These are phyloP conservation scores for Speoplatyrhinus poulsoni DNA, from an alignment of 2,113 vertebrate species.

Conservation along the genomic window DNA sequence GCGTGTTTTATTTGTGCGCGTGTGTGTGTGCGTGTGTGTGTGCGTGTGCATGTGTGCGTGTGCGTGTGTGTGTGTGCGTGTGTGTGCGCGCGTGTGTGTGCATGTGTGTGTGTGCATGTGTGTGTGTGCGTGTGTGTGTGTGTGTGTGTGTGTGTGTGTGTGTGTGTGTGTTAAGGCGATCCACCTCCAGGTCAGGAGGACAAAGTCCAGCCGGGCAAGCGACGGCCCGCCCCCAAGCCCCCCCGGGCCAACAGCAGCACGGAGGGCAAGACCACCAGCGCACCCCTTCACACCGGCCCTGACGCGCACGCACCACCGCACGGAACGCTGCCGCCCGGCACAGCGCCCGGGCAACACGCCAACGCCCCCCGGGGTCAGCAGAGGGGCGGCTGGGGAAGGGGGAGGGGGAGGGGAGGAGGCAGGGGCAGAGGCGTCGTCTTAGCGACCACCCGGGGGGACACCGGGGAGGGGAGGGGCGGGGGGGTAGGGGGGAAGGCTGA, in stretches of 20 bases:
- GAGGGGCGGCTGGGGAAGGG: slow-evolving; percentile 35
- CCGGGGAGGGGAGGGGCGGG: slow-evolving; percentile 42
- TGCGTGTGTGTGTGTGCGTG: slow-evolving; percentile 5
- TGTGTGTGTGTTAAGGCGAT: slow-evolving; percentile 77
- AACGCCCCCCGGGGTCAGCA: slow-evolving; percentile 36
- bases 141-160: slow-evolving; percentile 24
- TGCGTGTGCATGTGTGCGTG: slow-evolving; percentile 1
- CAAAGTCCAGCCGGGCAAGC: slow-evolving; percentile 82
- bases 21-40: background rate
- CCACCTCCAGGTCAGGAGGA: slow-evolving; percentile 84
- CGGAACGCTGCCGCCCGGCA: background rate
- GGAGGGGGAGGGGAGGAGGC: slow-evolving; percentile 11
- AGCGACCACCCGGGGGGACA: slow-evolving; percentile 53
- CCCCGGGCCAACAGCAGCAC: slow-evolving; percentile 33
- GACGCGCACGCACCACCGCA: slow-evolving; percentile 37
- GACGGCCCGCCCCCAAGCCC: slow-evolving; percentile 56
- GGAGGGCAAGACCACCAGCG: slow-evolving; percentile 73
- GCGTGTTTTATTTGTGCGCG: slow-evolving; percentile 14
- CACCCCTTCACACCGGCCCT: slow-evolving; percentile 58
- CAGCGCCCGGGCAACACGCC: slow-evolving; percentile 39
- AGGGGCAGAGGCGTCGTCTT: slow-evolving; percentile 7
- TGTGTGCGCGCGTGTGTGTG: background rate
- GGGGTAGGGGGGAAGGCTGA: slow-evolving; percentile 43
- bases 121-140: slow-evolving; percentile 9
- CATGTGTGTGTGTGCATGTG: background rate